These are phyloP conservation scores for Passerina amoena DNA, from an alignment of 2,113 vertebrate genomes.

Conservation along the genomic window DNA sequence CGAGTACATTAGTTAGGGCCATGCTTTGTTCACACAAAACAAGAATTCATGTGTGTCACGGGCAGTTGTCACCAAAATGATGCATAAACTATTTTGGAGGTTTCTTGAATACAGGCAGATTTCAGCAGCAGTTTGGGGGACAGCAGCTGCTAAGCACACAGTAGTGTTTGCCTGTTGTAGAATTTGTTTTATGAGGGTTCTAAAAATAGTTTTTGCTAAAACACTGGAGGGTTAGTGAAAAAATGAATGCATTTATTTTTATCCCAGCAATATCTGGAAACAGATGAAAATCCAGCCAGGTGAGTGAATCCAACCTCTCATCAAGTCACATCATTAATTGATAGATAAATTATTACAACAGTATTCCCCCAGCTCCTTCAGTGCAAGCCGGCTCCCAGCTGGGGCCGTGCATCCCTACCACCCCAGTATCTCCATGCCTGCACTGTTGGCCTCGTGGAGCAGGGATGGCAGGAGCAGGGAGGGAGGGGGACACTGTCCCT, in stretches of 20 bases:
- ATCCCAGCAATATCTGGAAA: background rate
- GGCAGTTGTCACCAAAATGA: background rate
- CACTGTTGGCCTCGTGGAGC: rapidly evolving
- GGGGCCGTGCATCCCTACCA: rapidly evolving
- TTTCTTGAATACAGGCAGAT: background rate
- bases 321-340: background rate
- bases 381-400: background rate
- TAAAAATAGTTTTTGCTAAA: background rate
- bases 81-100: background rate
- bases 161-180: background rate
- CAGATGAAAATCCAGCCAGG: background rate
- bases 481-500: background rate
- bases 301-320: background rate
- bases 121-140: background rate
- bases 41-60: background rate
- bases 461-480: background rate
- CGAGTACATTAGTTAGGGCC: too few species aligned
- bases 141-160: background rate
- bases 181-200: background rate
- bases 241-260: background rate
- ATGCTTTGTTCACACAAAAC: background rate
- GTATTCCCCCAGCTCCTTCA: background rate
- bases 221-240: background rate
- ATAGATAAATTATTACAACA: background rate
- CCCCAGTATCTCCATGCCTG: rapidly evolving